Percentiles rank a stretch among this genome's conserved stretches.
Conservation (phyloP, 1,140 invertebrate genomes). For the Rhagoletis pomonella region DNA sequence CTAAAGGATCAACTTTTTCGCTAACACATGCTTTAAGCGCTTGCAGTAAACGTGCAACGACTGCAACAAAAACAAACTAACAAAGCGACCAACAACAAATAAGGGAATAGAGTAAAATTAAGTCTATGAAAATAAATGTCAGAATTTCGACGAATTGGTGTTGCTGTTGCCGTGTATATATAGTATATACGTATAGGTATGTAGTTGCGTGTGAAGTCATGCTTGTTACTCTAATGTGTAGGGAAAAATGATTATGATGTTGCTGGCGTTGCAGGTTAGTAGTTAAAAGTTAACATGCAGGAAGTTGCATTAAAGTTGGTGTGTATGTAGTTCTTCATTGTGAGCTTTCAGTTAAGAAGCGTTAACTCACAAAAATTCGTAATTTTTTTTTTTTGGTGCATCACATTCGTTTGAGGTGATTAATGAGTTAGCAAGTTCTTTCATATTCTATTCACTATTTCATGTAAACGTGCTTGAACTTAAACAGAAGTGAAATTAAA, state of each 20-base stretch:
- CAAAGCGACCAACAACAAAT: background rate
- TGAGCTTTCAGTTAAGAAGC: background rate
- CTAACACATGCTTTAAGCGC: slow-evolving; percentile 22
- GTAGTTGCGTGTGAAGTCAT: background rate
- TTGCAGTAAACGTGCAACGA: slow-evolving; percentile 1
- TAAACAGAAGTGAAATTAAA: too few species aligned
- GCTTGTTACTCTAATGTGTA: background rate
- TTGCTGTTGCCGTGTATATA: too few species aligned
- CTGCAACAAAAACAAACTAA: slow-evolving; percentile 8
- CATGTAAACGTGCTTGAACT: too few species aligned
- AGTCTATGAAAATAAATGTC: slow-evolving; percentile 18
- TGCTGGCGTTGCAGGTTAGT: slow-evolving; percentile 24
- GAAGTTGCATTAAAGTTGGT: background rate
- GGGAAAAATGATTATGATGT: background rate
- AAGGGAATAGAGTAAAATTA: background rate
- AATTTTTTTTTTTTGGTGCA: too few species aligned
- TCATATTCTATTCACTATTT: too few species aligned
- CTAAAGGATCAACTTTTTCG: slow-evolving; percentile 37
- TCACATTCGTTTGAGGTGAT: too few species aligned
- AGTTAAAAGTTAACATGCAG: slow-evolving; percentile 34
- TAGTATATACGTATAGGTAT: too few species aligned
- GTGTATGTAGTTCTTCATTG: background rate
- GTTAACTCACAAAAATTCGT: background rate
- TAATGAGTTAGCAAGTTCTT: too few species aligned
- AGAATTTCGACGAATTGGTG: background rate